A percentile compares a stretch with the other conserved stretches of the same genome.
Conservation (phyloP, 1,140 invertebrate genomes). For the Orussus abietinus region DNA sequence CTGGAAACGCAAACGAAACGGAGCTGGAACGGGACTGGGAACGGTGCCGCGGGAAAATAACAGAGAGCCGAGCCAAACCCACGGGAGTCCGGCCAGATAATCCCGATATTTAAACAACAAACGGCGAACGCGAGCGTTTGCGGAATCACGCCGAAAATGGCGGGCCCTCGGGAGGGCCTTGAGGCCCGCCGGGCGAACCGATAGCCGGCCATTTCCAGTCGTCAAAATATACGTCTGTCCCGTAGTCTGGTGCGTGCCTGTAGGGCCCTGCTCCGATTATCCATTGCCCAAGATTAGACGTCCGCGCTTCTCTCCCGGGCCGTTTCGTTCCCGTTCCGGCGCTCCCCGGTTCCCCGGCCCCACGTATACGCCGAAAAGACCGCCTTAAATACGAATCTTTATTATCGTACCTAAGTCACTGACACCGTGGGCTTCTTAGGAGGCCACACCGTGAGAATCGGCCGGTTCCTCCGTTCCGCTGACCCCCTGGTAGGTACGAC, state of each 20-base stretch:
- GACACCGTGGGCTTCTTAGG: no score
- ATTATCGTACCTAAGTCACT: constrained; percentile 21
- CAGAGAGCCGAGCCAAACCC: constrained; percentile 30
- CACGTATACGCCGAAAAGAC: constrained; percentile 1
- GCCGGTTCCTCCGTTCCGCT: not conserved
- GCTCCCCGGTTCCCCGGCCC: constrained; percentile 9
- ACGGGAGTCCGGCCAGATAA: constrained; percentile 13
- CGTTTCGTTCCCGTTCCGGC: constrained; percentile 2
- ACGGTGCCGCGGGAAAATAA: constrained; percentile 25
- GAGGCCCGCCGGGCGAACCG: constrained; percentile 12
- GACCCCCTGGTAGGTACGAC: constrained; percentile 1
- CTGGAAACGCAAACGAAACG: constrained; percentile 19
- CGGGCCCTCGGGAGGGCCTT: no score
- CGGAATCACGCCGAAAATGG: constrained; percentile 20
- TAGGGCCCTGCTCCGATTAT: constrained; percentile 20
- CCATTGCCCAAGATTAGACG: constrained; percentile 26
- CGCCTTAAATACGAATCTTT: constrained; percentile 27
- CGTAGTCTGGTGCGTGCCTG: constrained; percentile 21
- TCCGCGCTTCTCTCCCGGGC: not conserved
- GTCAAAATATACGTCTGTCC: constrained; percentile 48
- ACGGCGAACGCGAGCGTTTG: constrained; percentile 17
- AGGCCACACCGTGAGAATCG: constrained; percentile 7
- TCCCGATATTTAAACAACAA: constrained; percentile 40
- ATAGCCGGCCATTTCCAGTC: constrained; percentile 40
- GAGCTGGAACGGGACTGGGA: constrained; percentile 19